Base-by-base conservation (phyloP, 1,140 invertebrate species). In the Lepidurus couesii region DNA sequence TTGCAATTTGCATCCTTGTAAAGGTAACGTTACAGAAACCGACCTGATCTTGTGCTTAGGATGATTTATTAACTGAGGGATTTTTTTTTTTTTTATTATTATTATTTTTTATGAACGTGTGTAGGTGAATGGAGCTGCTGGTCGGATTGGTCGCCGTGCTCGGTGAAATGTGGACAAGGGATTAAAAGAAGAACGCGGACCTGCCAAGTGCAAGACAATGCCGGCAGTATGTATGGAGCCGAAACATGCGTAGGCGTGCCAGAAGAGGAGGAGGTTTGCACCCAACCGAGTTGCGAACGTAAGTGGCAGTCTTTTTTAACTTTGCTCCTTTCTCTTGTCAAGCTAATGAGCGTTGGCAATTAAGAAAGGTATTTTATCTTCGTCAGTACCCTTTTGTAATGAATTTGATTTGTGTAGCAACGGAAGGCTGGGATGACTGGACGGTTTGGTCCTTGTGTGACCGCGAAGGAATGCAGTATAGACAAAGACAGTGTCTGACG, bases 101-200 rank as follows among this genome's bases (percentile, higher is more conserved):
- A 13, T 44, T 42, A n/a, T 44, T 21, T 26, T 76, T 42, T 10
- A 13, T 11, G 44, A 21, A n/a, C 47, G 43, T 77, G 80, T 74
- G n/a, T 79, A 88, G 89, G 87, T 11, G 89, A 91, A 81, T 94
- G 93, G 91, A 90, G 92, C 11, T 93, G 92, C 81, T 96, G 95
- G 93, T 88, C 90, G 13, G 90, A 93, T 78, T 92, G 94, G 94
- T 89, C 92, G 44, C 86, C 90, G 47, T 93, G 94, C 84, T 90
- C 92, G 80, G 89, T 89, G 7, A 88, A 90, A 65, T 92, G 94
- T 82, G 92, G 91, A 1, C 85, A 89, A 21, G 93, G 93, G 0
- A 82, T 89, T 7, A 86, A 88, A 11, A 84, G 86, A 21, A 84
- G 91, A 13, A 87, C 87, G 7, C 83, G 91, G 3, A 87, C 87